A percentile compares a stretch with the other conserved stretches of the same genome.
These are phyloP conservation scores for Epinotia demarniana DNA, from an alignment of 2,888 invertebrate genomes.

Conservation along the genomic window DNA sequence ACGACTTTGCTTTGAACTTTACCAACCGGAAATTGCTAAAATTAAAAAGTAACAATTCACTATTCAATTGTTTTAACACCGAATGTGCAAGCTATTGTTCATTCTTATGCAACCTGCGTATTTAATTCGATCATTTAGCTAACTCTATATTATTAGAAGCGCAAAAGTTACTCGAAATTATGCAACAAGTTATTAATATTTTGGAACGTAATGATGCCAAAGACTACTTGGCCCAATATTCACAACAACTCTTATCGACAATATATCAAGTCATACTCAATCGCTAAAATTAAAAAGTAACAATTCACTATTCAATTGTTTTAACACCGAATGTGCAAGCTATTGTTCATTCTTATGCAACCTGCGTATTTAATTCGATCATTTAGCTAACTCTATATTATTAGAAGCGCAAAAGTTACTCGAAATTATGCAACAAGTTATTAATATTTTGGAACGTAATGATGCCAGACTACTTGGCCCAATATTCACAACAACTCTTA, in stretches of 20 bases:
- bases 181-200: slow-evolving; percentile 36
- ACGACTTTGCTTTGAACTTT: background rate
- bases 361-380: slow-evolving; percentile 24
- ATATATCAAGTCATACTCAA: too few species aligned
- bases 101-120: slow-evolving; percentile 25
- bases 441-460: slow-evolving; percentile 33
- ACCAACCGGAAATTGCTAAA: background rate
- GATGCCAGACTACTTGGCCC: background rate
- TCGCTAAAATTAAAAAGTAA: slow-evolving; percentile 1
- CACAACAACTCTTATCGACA: background rate
- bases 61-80: slow-evolving; percentile 30
- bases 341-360: slow-evolving; percentile 34
- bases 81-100: slow-evolving; percentile 32
- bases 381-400: slow-evolving; percentile 36
- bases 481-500: background rate
- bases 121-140: slow-evolving; percentile 27
- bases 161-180: slow-evolving; percentile 39
- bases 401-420: slow-evolving; percentile 36
- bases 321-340: slow-evolving; percentile 27
- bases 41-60: slow-evolving; percentile 2
- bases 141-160: slow-evolving; percentile 38
- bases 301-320: slow-evolving; percentile 21
- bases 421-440: slow-evolving; percentile 38
- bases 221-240: slow-evolving; percentile 5
- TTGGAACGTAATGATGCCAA: slow-evolving; percentile 18